These are phyloP conservation scores for Aselliscus stoliczkanus DNA, from an alignment of 2,797 vertebrate species.

Conservation along the genomic window DNA sequence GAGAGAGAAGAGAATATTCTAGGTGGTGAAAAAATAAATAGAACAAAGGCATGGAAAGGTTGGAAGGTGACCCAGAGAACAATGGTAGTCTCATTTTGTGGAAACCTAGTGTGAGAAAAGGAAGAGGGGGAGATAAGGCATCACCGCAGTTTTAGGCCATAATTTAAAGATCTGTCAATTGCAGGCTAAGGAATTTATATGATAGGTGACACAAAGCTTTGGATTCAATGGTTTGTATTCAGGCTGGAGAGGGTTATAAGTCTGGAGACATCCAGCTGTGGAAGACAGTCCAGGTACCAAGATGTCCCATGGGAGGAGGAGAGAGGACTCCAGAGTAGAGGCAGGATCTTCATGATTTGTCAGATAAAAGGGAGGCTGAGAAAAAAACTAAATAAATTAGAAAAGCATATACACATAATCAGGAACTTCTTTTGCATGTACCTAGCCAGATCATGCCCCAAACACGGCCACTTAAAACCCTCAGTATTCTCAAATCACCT, in stretches of 20 bases:
- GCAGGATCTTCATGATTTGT: neutral
- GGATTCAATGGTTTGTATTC: neutral
- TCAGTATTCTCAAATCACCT: neutral
- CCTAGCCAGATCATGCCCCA: neutral
- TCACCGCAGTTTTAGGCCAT: neutral
- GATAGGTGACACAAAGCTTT: neutral
- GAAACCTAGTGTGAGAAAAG: neutral
- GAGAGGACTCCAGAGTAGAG: neutral
- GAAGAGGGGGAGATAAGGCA: neutral
- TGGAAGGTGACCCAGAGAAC: neutral
- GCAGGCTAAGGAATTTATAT: neutral
- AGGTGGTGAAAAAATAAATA: neutral
- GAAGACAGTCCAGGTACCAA: neutral
- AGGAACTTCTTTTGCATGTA: neutral
- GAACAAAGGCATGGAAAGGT: neutral
- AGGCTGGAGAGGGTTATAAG: neutral
- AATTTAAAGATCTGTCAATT: neutral
- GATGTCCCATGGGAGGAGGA: neutral
- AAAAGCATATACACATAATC: neutral
- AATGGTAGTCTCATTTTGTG: neutral
- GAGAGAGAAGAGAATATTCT: neutral
- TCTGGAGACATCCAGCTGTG: neutral
- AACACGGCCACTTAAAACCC: neutral
- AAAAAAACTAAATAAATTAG: neutral
- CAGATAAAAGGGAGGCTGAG: neutral